phyloP scores from a whole-genome alignment of 1,140 invertebrate genomes.

The Stenopsyche tienmushanensis region DNA sequence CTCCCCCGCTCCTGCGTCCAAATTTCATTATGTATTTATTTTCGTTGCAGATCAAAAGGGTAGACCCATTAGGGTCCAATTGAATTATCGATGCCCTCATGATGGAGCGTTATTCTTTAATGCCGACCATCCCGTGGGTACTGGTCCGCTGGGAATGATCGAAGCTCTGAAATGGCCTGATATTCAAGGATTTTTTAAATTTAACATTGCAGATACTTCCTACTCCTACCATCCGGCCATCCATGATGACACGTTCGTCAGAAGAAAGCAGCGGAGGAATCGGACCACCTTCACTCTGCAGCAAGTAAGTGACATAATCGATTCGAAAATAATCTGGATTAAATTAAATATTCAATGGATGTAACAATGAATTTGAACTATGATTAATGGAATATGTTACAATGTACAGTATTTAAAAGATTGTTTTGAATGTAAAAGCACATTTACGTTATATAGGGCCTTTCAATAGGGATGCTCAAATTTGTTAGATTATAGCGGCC shows the following conservation, averaged over 20 bases:
- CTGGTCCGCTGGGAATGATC: background rate
- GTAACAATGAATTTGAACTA: too few relatives aligned
- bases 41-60: slow-evolving; percentile 40
- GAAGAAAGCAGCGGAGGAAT: slow-evolving; percentile 92
- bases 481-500: too few relatives aligned
- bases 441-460: too few relatives aligned
- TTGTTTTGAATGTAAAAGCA: too few relatives aligned
- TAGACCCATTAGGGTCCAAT: slow-evolving; percentile 39
- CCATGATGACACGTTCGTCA: slow-evolving; percentile 94
- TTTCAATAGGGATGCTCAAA: too few relatives aligned
- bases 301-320: slow-evolving; percentile 65
- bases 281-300: slow-evolving; percentile 96
- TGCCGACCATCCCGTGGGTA: slow-evolving; percentile 1
- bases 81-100: slow-evolving; percentile 34
- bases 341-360: background rate
- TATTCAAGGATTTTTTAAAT: slow-evolving; percentile 16
- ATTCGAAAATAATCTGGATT: background rate
- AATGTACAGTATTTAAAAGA: too few relatives aligned
- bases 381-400: too few relatives aligned
- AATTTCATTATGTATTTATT: slow-evolving; percentile 41
- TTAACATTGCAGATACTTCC: slow-evolving; percentile 72
- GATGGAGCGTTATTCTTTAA: slow-evolving; percentile 36
- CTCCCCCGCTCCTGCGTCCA: slow-evolving; percentile 20
- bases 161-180: background rate
- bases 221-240: slow-evolving; percentile 91